Evolutionary conservation across 2,888 invertebrate genomes (phyloP).

Genomic region (Orchesella flavescens): DNA sequence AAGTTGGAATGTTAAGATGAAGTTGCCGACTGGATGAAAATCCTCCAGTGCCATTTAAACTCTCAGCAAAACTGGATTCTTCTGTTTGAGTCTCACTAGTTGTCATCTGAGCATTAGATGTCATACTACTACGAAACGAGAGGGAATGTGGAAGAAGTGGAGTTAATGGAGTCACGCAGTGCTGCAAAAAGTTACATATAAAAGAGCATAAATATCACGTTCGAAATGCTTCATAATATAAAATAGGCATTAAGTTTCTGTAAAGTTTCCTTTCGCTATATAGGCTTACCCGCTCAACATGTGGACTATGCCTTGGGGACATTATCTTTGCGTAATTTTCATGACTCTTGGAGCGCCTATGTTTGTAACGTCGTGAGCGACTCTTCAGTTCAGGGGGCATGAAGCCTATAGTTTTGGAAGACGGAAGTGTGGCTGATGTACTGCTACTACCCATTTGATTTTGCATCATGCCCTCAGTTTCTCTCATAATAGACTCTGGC

Average conservation of each 20-base stretch:
- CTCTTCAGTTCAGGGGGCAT: conserved; percentile 56
- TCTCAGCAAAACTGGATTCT: conserved; percentile 64
- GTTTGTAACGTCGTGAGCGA: conserved; percentile 64
- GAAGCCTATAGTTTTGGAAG: conserved; percentile 59
- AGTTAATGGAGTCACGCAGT: conserved; percentile 39
- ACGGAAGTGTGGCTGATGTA: conserved; percentile 25
- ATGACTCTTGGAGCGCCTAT: conserved; percentile 70
- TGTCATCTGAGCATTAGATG: conserved; percentile 28
- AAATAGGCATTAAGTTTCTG: neutral
- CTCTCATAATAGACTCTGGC: conserved; percentile 65
- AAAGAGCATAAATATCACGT: neutral
- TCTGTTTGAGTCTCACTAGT: conserved; percentile 70
- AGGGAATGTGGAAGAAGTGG: conserved; percentile 46
- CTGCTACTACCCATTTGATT: neutral
- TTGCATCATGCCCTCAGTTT: conserved; percentile 32
- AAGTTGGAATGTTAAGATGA: conserved; percentile 60
- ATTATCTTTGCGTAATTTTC: conserved; percentile 70
- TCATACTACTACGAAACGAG: conserved; percentile 48
- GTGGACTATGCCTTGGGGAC: conserved; percentile 69
- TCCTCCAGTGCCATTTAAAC: conserved; percentile 26
- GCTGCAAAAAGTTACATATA: conserved; percentile 27
- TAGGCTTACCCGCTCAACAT: conserved; percentile 65
- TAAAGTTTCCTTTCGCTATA: neutral
- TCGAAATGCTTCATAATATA: neutral
- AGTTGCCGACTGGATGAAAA: conserved; percentile 32